These are phyloP conservation scores for Sebastes schlegelii DNA, from an alignment of 2,113 vertebrate genomes.

Conservation along the genomic window DNA sequence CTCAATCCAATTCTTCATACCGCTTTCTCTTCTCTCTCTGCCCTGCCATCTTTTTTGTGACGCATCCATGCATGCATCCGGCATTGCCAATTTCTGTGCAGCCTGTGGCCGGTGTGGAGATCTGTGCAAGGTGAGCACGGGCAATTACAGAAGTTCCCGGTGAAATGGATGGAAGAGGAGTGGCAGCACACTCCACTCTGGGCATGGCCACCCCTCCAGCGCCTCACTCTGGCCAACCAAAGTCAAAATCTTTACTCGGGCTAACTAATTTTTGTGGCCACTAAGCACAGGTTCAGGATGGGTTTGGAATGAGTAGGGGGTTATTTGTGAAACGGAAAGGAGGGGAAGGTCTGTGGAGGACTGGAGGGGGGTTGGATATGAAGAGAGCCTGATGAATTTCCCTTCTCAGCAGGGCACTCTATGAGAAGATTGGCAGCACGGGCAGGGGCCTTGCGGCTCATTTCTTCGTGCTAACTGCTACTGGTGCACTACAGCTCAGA, in stretches of 20 bases:
- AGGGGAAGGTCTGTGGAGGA: conserved; percentile 31
- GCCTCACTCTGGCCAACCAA: conserved; percentile 89
- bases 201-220: conserved; percentile 88
- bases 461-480: conserved; percentile 89
- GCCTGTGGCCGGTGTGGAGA: conserved; percentile 87
- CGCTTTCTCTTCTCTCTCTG: conserved; percentile 30
- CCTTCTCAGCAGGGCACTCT: conserved; percentile 84
- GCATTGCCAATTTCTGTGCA: conserved; percentile 89
- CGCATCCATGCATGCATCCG: conserved; percentile 84
- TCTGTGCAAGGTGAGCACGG: conserved; percentile 87
- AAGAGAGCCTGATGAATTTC: conserved; percentile 87
- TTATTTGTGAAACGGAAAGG: conserved; percentile 56
- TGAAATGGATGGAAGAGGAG: conserved; percentile 92
- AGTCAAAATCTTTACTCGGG: conserved; percentile 87
- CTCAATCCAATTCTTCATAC: conserved; percentile 88
- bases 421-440: conserved; percentile 87
- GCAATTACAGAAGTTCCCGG: conserved; percentile 92
- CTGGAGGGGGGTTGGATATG: conserved; percentile 59
- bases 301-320: conserved; percentile 80
- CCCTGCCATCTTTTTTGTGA: conserved; percentile 37
- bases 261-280: conserved; percentile 87
- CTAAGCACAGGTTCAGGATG: conserved; percentile 87
- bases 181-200: conserved; percentile 88
- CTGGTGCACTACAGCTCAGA: conserved; percentile 79
- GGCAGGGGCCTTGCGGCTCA: conserved; percentile 86